Percentiles rank a stretch among this genome's conserved stretches.
These are phyloP conservation scores for Orussus abietinus DNA, from an alignment of 1,140 invertebrate species.

Conservation along the genomic window DNA sequence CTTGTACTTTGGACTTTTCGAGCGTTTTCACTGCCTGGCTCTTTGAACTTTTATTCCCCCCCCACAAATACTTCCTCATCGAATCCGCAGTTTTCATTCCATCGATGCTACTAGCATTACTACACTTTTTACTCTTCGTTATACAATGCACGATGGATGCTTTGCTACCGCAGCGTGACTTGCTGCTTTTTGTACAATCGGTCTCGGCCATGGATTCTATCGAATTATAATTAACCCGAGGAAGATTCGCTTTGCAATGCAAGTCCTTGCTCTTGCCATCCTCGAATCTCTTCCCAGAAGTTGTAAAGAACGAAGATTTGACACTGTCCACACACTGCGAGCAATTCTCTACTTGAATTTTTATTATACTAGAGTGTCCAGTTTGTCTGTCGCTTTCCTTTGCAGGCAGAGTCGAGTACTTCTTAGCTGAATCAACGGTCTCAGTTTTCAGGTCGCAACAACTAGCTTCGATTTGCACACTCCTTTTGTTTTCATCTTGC, in stretches of 20 bases:
- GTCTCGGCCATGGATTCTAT: conserved; percentile 26
- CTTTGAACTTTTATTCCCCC: conserved; percentile 15
- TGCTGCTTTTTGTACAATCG: conserved; percentile 24
- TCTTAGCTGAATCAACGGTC: not conserved
- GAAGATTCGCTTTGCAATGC: too few species aligned
- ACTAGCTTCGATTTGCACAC: too few species aligned
- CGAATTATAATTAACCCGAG: conserved; percentile 16
- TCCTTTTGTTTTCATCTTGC: too few species aligned
- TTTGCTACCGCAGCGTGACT: conserved; percentile 25
- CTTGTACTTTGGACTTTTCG: conserved; percentile 16
- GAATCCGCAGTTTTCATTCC: conserved; percentile 13
- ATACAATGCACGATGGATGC: conserved; percentile 16
- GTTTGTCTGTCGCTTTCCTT: conserved; percentile 18
- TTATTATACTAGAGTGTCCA: conserved; percentile 26
- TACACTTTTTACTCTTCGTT: conserved; percentile 15
- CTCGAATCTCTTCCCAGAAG: too few species aligned
- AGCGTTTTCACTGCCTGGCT: conserved; percentile 15
- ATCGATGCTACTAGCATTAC: conserved; percentile 4
- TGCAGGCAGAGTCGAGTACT: conserved; percentile 12
- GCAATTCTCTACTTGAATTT: conserved; percentile 40
- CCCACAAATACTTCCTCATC: conserved; percentile 16
- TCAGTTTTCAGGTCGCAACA: too few species aligned
- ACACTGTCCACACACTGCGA: conserved; percentile 23
- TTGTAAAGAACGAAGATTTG: conserved; percentile 13
- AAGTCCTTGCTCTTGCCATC: conserved; percentile 16